Conservation (phyloP, 2,888 invertebrate species). For the Volucella inanis region DNA sequence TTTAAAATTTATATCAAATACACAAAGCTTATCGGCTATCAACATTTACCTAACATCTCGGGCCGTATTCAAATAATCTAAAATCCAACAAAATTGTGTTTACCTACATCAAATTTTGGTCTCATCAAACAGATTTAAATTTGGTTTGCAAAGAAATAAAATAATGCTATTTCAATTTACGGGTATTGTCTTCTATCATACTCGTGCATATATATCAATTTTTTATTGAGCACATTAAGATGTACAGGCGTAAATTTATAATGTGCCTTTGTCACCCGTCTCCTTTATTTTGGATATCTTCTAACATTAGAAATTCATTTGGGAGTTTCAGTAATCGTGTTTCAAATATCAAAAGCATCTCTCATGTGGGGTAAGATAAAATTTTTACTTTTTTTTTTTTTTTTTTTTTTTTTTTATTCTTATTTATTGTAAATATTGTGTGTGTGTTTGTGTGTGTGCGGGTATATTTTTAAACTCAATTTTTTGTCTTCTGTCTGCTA, state of each 20-base stretch:
- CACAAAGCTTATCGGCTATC: neutral
- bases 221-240: conserved; percentile 36
- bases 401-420: neutral
- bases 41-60: conserved; percentile 2
- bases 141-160: conserved; percentile 30
- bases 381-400: conserved; percentile 1
- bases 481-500: conserved; percentile 28
- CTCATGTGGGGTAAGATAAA: conserved; percentile 13
- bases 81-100: conserved; percentile 22
- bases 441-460: neutral
- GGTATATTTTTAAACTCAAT: conserved; percentile 6
- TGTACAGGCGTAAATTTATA: conserved; percentile 39
- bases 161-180: conserved; percentile 29
- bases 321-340: conserved; percentile 45
- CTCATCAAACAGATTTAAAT: conserved; percentile 27
- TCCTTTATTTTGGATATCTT: neutral
- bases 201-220: conserved; percentile 16
- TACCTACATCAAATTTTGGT: conserved; percentile 37
- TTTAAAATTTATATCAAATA: neutral
- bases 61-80: neutral
- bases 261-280: conserved; percentile 20
- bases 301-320: conserved; percentile 21
- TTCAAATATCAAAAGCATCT: conserved; percentile 40
- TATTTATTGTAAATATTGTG: conserved; percentile 32
- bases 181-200: conserved; percentile 11